Evolutionary conservation across 1,140 invertebrate species (phyloP), one percentile per base, ranked within the genome.

Genomic region (Drosophila navojoa): DNA sequence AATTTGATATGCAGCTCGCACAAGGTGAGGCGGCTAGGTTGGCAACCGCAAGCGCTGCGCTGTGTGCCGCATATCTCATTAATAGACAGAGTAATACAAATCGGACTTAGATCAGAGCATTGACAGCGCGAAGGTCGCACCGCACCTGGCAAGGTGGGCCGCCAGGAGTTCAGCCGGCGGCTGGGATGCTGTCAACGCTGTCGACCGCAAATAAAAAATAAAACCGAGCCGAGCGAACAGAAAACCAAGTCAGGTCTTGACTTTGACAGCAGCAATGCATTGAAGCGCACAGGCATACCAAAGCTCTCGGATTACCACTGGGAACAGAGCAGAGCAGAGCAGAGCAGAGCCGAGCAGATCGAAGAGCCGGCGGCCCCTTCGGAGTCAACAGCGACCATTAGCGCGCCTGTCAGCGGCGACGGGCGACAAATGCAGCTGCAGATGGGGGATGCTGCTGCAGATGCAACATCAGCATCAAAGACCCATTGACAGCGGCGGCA

Each of bases 231-330:
- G 19, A 27, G 4, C 35, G 35, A 38, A 82, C 73, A 59, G 50
- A 63, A 58, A 58, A 59, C 61, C 42, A 44, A 79, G 76, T 62
- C 67, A 66, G 82, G 82, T 66, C 68, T 68, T 81, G 62, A 70
- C 76, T 79, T 68, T 89, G 82, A 87, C 82, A 82, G 69, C 25
- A 57, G 40, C 59, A 78, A 62, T 78, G 71, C 58, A 71, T 60
- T 38, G 54, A 61, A 58, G 62, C 76, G 44, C 71, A 79, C 71
- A 79, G 84, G 80, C 84, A 89, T 89, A 77, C 84, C 79, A 73
- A 73, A 64, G 77, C 71, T 84, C 79, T 89, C 76, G 63, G 70
- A 58, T 89, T 89, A 89, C 84, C 60, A 55, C 66, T 89, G 84
- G 79, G 84, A 89, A 89, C 73, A 64, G 50, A 54, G 52, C 19